Evolutionary conservation across 2,797 vertebrate species (phyloP), one percentile per base, ranked within the genome.

Genomic region (Leptoclinus maculatus): DNA sequence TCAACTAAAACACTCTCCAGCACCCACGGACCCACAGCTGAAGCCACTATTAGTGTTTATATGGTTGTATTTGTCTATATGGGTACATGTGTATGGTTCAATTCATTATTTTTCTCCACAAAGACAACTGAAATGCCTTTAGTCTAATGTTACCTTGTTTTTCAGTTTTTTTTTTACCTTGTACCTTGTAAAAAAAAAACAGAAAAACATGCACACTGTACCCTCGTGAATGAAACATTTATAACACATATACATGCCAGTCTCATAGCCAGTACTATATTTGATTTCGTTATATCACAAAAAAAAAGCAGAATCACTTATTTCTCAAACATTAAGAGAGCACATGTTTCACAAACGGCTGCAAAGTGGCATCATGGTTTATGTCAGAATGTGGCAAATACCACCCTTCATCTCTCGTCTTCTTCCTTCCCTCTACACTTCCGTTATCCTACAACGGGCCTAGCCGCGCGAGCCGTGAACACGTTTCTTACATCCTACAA

Each of bases 1-100:
- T 71, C 14, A 14, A 43, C 3, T 76, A 76, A 71, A 64, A 79
- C 57, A 82, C 65, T 73, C 21, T 43, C 53, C 23, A 62, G 56
- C 72, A 53, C 11, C 16, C 23, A 58, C 71, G 39, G 70, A 66
- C 66, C 71, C 39, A 29, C 29, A 39, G 19, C 60, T 88, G 67
- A 84, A 83, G 64, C 57, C 66, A 21, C 17, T 29, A 2, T 66
- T 23, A n/a, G 17, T 53, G 13, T 65, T 25, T 34, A 32, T 14
- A 21, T 29, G 23, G 17, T 38, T 23, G 34, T 59, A 14, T 49
- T 3, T 51, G 14, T 29, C 45, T 27, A 2, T 16, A 25, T 25
- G 23, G 17, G 47, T 7, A 21, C 7, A 16, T 47, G 27, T 51
- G 39, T 78, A 29, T 39, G 23, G 36, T 53, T 41, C 4, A 16